Evolutionary conservation across 2,797 vertebrate species (phyloP).

Genomic region (Ptychobarbus kaznakovi): DNA sequence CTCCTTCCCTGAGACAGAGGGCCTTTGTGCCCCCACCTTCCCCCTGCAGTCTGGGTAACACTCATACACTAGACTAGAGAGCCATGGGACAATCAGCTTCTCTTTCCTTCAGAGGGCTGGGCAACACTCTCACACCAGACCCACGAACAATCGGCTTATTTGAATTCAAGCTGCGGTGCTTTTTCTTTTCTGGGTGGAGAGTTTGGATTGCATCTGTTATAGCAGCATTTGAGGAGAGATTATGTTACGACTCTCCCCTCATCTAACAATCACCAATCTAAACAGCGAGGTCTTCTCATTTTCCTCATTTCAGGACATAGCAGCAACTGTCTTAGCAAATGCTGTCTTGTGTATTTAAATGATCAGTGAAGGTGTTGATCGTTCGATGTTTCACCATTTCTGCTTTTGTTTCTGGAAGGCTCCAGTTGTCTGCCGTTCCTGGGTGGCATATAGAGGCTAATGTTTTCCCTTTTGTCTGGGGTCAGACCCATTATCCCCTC

Average conservation of each 20-base stretch:
- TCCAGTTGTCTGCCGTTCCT: slow-evolving; percentile 41
- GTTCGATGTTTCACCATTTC: slow-evolving; percentile 27
- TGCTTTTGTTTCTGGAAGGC: slow-evolving; percentile 49
- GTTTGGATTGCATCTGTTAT: slow-evolving; percentile 60
- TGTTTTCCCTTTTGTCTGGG: slow-evolving; percentile 45
- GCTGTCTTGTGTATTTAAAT: slow-evolving; percentile 11
- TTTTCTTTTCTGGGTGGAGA: slow-evolving; percentile 46
- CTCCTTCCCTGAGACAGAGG: slow-evolving; percentile 74
- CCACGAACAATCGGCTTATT: slow-evolving; percentile 71
- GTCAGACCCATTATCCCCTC: slow-evolving; percentile 51
- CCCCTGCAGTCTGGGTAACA: slow-evolving; percentile 55
- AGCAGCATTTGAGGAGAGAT: slow-evolving; percentile 58
- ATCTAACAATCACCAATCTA: slow-evolving; percentile 59
- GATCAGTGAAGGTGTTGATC: slow-evolving; percentile 41
- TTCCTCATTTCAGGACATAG: background rate
- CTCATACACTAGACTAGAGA: slow-evolving; percentile 70
- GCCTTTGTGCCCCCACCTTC: slow-evolving; percentile 73
- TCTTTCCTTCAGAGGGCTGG: slow-evolving; percentile 50
- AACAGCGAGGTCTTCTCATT: slow-evolving; percentile 58
- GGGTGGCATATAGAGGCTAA: slow-evolving; percentile 38
- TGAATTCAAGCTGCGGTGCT: slow-evolving; percentile 60
- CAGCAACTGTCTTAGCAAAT: background rate
- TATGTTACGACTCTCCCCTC: slow-evolving; percentile 61
- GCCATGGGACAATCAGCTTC: slow-evolving; percentile 42
- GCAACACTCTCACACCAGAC: slow-evolving; percentile 54